Evolutionary conservation across 2,113 vertebrate genomes (phyloP).

Genomic region (Otus sunia): DNA sequence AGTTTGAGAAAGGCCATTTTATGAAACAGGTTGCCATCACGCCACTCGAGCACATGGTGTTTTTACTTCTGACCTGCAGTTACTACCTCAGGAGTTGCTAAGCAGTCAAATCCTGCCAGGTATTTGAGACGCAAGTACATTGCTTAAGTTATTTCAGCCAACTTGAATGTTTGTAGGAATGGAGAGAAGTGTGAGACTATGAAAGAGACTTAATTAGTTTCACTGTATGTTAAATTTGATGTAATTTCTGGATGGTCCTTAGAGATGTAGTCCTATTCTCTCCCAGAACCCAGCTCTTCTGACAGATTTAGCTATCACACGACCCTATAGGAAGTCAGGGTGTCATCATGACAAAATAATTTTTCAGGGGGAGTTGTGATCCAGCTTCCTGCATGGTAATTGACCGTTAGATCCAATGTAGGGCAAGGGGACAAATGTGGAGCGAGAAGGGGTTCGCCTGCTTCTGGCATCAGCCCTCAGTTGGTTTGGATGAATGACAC

Average conservation of each 20-base stretch:
- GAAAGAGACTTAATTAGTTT: neutral
- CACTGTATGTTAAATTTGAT: neutral
- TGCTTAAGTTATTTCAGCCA: neutral
- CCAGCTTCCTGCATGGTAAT: neutral
- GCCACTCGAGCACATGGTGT: neutral
- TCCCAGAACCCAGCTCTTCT: neutral
- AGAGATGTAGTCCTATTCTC: neutral
- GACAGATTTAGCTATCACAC: neutral
- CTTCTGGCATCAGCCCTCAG: neutral
- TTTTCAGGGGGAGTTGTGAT: neutral
- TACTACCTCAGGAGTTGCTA: neutral
- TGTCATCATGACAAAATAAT: neutral
- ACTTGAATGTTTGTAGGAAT: neutral
- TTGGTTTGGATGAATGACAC: neutral
- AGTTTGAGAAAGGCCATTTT: neutral
- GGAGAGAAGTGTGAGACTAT: neutral
- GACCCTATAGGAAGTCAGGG: neutral
- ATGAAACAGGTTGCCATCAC: neutral
- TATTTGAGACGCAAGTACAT: neutral
- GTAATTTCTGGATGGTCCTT: neutral
- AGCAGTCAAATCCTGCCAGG: neutral
- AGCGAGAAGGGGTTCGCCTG: neutral
- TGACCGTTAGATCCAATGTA: neutral
- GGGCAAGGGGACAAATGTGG: neutral
- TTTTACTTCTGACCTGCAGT: neutral